Percentiles rank a stretch among this genome's conserved stretches.
Evolutionary conservation across 2,888 invertebrate genomes (phyloP).

Genomic region (Epinotia demarniana): DNA sequence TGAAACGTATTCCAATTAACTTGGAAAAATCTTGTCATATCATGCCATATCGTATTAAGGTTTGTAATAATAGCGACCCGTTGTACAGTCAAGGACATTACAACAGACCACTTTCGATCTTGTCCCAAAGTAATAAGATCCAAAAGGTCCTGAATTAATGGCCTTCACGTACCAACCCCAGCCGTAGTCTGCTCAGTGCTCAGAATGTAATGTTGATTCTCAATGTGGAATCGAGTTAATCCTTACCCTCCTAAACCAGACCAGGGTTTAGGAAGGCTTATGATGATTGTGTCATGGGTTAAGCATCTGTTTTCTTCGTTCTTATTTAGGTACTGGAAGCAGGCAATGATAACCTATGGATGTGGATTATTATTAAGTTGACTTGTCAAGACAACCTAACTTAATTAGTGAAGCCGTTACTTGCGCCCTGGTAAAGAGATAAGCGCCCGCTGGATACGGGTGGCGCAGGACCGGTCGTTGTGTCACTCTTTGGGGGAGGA

Average conservation of each 20-base stretch:
- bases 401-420: background rate
- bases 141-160: background rate
- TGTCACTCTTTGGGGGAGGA: too few species aligned
- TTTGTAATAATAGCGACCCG: background rate
- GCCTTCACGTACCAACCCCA: background rate
- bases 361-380: background rate
- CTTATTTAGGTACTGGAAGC: background rate
- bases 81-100: too few species aligned
- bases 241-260: background rate
- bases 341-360: background rate
- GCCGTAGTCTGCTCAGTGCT: background rate
- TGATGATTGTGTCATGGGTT: background rate
- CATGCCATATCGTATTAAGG: background rate
- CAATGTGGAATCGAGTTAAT: background rate
- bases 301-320: background rate
- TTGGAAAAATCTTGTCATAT: too few species aligned
- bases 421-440: background rate
- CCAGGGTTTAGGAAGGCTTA: background rate
- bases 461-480: too few species aligned
- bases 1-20: too few species aligned
- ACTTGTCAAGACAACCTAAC: background rate
- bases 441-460: too few species aligned
- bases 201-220: constrained; percentile 4
- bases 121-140: background rate
- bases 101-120: background rate